These are phyloP conservation scores for Phrynosoma platyrhinos DNA, from an alignment of 2,113 vertebrate genomes.

Conservation along the genomic window DNA sequence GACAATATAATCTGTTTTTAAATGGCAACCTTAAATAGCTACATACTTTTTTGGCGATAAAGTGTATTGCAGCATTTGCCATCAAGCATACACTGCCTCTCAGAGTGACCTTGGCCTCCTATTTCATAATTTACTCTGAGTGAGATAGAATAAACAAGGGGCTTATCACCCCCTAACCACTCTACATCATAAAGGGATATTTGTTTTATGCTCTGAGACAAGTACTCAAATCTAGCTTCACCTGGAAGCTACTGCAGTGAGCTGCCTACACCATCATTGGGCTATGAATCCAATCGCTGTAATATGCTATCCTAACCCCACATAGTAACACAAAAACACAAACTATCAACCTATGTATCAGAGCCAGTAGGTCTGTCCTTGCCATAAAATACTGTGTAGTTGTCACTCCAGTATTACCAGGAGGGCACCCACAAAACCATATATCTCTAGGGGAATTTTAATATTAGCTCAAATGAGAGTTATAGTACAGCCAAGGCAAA, in stretches of 20 bases:
- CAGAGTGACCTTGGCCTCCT: slow-evolving; percentile 61
- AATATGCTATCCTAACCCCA: slow-evolving; percentile 54
- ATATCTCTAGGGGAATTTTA: too few relatives aligned
- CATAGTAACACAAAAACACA: slow-evolving; percentile 50
- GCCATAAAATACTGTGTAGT: neutral
- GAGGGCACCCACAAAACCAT: too few relatives aligned
- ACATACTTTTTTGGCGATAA: neutral
- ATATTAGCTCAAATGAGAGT: too few relatives aligned
- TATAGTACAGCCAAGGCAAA: too few relatives aligned
- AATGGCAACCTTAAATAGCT: neutral
- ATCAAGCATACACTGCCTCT: fast-evolving
- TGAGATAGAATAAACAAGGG: slow-evolving; percentile 57
- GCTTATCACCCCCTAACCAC: slow-evolving; percentile 47
- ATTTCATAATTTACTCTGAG: slow-evolving; percentile 59
- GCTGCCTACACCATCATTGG: slow-evolving; percentile 47
- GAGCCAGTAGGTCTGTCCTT: neutral
- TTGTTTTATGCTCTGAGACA: slow-evolving; percentile 53
- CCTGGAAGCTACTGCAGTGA: slow-evolving; percentile 46
- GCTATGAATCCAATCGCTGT: slow-evolving; percentile 62
- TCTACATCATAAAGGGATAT: slow-evolving; percentile 59
- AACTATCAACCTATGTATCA: slow-evolving; percentile 43
- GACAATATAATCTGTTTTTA: neutral
- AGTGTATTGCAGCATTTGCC: neutral
- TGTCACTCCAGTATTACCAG: neutral
- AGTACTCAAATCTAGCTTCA: slow-evolving; percentile 61